phyloP scores from a whole-genome alignment of 2,888 invertebrate genomes.

The Notocelia uddmanniana region DNA sequence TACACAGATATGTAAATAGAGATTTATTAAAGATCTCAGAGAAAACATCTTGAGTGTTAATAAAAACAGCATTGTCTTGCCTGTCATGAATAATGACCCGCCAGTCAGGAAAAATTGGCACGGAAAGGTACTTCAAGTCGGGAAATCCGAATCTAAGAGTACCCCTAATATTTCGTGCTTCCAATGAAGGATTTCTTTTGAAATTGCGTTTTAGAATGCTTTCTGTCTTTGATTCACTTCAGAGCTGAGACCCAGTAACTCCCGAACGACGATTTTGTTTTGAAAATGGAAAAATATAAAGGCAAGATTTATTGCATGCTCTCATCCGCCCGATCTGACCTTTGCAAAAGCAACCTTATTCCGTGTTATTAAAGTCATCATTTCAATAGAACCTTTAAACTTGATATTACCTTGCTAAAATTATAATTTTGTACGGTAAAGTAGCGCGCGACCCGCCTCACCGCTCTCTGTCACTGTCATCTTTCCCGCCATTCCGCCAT shows the following conservation, averaged over 20 bases:
- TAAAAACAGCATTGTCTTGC: constrained; percentile 30
- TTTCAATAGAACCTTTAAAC: background rate
- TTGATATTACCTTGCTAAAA: background rate
- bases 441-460: constrained; percentile 26
- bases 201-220: constrained; percentile 25
- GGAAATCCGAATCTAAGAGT: constrained; percentile 21
- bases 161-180: constrained; percentile 43
- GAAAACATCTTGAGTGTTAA: constrained; percentile 18
- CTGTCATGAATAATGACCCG: constrained; percentile 28
- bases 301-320: background rate
- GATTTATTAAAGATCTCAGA: background rate
- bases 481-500: constrained; percentile 34
- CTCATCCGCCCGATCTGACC: background rate
- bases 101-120: constrained; percentile 26
- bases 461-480: constrained; percentile 47
- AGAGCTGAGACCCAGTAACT: constrained; percentile 32
- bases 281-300: constrained; percentile 21
- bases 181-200: constrained; percentile 42
- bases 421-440: constrained; percentile 8
- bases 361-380: background rate
- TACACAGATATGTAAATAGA: too few relatives aligned
- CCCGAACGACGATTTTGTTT: constrained; percentile 32
- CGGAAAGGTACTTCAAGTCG: constrained; percentile 31
- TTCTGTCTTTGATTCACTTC: constrained; percentile 42
- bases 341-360: background rate